These are phyloP conservation scores for Myiagra hebetior DNA, from an alignment of 2,113 vertebrate species.

Conservation along the genomic window DNA sequence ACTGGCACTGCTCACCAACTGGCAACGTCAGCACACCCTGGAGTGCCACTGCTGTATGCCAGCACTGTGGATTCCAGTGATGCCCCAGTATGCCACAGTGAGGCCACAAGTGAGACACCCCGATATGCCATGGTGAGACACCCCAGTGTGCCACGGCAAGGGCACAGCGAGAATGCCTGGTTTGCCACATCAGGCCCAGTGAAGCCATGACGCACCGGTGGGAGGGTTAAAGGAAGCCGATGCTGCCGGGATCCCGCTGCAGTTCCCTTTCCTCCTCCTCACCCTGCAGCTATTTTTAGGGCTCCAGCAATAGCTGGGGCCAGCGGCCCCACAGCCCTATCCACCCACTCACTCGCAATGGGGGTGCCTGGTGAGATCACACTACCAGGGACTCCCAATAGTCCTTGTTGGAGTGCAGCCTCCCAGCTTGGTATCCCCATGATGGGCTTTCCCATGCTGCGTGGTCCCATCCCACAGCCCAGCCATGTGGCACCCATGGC, in stretches of 20 bases:
- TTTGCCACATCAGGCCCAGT: background rate
- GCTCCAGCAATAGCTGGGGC: background rate
- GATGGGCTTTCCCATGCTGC: accelerated
- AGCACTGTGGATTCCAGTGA: background rate
- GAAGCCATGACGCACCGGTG: accelerated
- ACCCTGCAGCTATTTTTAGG: constrained; percentile 24
- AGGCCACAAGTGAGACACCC: background rate
- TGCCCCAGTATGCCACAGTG: too few relatives aligned
- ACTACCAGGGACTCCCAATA: background rate
- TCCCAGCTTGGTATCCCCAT: accelerated
- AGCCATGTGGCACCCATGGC: background rate
- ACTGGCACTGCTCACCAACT: background rate
- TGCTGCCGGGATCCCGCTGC: background rate
- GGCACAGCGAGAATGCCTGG: background rate
- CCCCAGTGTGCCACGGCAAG: background rate
- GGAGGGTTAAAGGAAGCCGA: constrained; percentile 15
- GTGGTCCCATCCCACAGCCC: background rate
- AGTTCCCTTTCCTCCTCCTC: constrained; percentile 26
- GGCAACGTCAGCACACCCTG: accelerated
- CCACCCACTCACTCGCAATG: background rate
- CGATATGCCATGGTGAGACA: background rate
- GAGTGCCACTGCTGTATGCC: accelerated
- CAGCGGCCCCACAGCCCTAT: background rate
- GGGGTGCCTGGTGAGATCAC: background rate
- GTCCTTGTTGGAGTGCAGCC: background rate